Conservation (phyloP, 2,888 invertebrate genomes). For the Therioaphis trifolii region DNA sequence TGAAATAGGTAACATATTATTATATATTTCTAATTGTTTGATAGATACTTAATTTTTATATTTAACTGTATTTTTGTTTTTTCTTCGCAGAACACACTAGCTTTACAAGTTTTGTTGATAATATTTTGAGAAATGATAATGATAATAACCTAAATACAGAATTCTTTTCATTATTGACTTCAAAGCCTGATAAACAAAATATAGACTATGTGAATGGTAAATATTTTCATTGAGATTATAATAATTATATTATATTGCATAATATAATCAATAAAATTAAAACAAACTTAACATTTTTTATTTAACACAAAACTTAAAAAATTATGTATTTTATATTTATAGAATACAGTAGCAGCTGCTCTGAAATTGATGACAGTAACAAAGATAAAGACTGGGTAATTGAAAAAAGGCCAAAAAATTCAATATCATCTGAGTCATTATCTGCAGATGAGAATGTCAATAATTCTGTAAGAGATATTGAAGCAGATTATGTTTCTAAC, state of each 20-base stretch:
- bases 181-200: not conserved
- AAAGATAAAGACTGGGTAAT: slow-evolving; percentile 2
- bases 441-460: not conserved
- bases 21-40: not conserved
- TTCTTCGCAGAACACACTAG: too few species aligned
- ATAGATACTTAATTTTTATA: too few species aligned
- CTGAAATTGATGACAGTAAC: not conserved
- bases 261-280: too few species aligned
- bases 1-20: not conserved
- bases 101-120: not conserved
- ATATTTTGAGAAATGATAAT: not conserved
- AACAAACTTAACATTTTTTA: too few species aligned
- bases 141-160: not conserved
- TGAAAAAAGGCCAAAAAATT: not conserved
- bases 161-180: not conserved
- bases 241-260: too few species aligned
- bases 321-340: slow-evolving; percentile 5
- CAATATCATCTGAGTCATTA: not conserved
- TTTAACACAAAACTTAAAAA: too few species aligned
- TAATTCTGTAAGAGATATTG: not conserved
- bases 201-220: slow-evolving; percentile 6
- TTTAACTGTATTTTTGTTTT: too few species aligned
- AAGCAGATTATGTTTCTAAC: not conserved
- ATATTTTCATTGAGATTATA: not conserved
- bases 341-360: not conserved